These are phyloP conservation scores for Takifugu rubripes DNA, from an alignment of 2,797 vertebrate species.

Conservation along the genomic window DNA sequence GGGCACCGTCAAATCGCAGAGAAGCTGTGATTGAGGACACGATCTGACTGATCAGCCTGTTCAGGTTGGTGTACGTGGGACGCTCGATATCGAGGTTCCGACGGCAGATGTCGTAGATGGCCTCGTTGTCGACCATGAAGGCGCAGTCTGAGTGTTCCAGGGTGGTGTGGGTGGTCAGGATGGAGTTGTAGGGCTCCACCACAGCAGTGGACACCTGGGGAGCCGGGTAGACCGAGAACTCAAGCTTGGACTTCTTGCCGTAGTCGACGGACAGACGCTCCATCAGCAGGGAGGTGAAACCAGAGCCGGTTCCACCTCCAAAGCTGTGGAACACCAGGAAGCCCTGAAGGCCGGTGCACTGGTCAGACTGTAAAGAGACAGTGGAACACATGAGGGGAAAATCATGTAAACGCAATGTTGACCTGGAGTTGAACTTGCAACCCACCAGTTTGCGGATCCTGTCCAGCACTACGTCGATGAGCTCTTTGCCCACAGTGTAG, in stretches of 20 bases:
- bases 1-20: slow-evolving; percentile 80
- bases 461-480: neutral
- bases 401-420: no score
- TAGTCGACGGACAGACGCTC: slow-evolving; percentile 1
- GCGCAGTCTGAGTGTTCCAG: slow-evolving; percentile 74
- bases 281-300: slow-evolving; percentile 2
- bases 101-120: slow-evolving; percentile 80
- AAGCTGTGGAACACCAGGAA: slow-evolving; percentile 6
- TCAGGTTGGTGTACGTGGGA: slow-evolving; percentile 80
- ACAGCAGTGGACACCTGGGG: slow-evolving; percentile 85
- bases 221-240: slow-evolving; percentile 84
- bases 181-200: slow-evolving; percentile 82
- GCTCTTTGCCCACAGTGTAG: slow-evolving; percentile 2
- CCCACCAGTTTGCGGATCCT: neutral
- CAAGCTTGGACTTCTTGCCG: slow-evolving; percentile 15
- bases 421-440: no score
- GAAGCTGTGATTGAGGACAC: slow-evolving; percentile 84
- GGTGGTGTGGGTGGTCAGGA: slow-evolving; percentile 78
- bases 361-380: slow-evolving; percentile 1
- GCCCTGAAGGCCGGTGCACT: slow-evolving; percentile 1
- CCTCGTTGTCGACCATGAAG: slow-evolving; percentile 70
- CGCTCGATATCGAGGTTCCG: slow-evolving; percentile 79
- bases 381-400: neutral
- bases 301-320: neutral
- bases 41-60: slow-evolving; percentile 78